These are phyloP conservation scores for Lethenteron reissneri DNA, from an alignment of 2,113 vertebrate genomes.

Conservation along the genomic window DNA sequence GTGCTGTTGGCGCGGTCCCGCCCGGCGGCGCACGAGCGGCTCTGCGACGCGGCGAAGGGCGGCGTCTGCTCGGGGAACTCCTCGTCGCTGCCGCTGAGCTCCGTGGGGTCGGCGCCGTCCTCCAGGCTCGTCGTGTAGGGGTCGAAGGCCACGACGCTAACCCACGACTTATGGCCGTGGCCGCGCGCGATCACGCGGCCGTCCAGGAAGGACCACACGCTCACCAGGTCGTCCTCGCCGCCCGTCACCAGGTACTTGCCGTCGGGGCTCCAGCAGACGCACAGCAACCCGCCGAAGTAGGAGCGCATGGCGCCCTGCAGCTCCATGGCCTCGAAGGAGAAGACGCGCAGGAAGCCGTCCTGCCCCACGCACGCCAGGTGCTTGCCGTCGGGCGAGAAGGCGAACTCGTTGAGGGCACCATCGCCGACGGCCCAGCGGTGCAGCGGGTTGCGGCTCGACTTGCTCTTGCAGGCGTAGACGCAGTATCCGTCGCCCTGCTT, in stretches of 20 bases:
- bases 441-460: constrained; percentile 81
- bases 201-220: constrained; percentile 86
- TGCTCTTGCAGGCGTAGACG: constrained; percentile 97
- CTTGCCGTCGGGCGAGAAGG: constrained; percentile 92
- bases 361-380: constrained; percentile 84
- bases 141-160: constrained; percentile 89
- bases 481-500: constrained; percentile 90
- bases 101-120: constrained; percentile 52
- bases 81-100: constrained; percentile 90
- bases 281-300: constrained; percentile 90
- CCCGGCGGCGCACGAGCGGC: constrained; percentile 22
- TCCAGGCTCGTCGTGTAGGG: constrained; percentile 91
- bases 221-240: constrained; percentile 90
- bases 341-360: constrained; percentile 85
- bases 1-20: constrained; percentile 73
- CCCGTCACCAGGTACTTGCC: constrained; percentile 87
- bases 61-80: constrained; percentile 78
- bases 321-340: constrained; percentile 82
- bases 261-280: constrained; percentile 96
- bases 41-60: too few relatives aligned
- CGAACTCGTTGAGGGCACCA: constrained; percentile 85
- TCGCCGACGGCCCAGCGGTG: constrained; percentile 95
- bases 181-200: constrained; percentile 78
- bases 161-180: constrained; percentile 92
- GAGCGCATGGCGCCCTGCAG: constrained; percentile 94